Base-by-base conservation (phyloP, 2,797 vertebrate genomes). In the Scolopax rusticola region DNA sequence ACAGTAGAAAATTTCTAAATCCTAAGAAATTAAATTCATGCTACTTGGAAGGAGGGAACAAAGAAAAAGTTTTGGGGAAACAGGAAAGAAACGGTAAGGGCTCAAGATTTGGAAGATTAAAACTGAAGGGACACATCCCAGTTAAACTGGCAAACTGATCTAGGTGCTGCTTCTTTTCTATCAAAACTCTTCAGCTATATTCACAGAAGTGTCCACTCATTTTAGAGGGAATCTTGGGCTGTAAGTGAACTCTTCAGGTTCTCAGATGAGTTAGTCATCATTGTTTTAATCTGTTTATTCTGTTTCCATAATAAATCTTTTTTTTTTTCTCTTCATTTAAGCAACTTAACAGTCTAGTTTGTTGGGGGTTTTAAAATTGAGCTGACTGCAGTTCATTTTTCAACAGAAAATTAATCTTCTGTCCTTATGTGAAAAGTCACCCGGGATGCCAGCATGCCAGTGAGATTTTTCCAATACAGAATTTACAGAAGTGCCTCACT, bases 291-390 rank as follows among this genome's bases (percentile, higher is more conserved):
- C 32, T 93, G 68, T 93, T 96, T 93, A 87, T 87, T 27, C 84
- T 83, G 53, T 94, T 96, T 93, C 92, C 69, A 94, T 79, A 83
- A 93, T 89, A 90, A 68, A 77, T 75, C 38, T 61, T 80, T 33
- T 24, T 21, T 75, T 54, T 54, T 45, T 57, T 43, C 60, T 30
- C 28, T 28, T 57, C 8, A 85, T 74, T 93, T 45, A 36, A 88
- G 60, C 28, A 67, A 41, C 17, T 84, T 77, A 36, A 33, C 69
- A 80, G 17, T 47, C 48, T 64, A 32, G 38, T 68, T 89, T 87
- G 25, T 85, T 89, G 63, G 21, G 13, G 16, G 71, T 93, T 92
- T 89, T 64, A 25, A 68, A 87, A 57, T 60, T 64, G 60, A 83
- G 6, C 33, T 79, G 50, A 77, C 67, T 36, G 40, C 10, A 24